phyloP scores from a whole-genome alignment of 2,797 vertebrate genomes.

The Ctenopoma multispine region DNA sequence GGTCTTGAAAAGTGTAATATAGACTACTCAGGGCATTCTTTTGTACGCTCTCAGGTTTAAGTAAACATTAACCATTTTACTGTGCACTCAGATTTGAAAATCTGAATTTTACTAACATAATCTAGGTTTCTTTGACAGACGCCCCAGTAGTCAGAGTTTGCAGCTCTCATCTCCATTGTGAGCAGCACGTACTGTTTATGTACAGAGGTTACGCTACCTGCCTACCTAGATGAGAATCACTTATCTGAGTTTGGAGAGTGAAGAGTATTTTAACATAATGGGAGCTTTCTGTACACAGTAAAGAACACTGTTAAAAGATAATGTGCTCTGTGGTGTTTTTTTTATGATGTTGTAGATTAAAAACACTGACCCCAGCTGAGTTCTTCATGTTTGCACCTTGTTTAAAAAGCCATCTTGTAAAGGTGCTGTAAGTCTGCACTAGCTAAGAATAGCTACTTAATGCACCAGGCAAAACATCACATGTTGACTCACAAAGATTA shows the following conservation, averaged over 20 bases:
- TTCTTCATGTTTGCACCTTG: too few relatives aligned
- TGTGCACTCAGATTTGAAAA: not conserved
- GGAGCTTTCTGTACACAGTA: constrained; percentile 16
- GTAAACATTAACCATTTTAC: not conserved
- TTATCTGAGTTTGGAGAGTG: constrained; percentile 18
- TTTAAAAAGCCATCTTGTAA: too few relatives aligned
- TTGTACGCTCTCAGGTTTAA: not conserved
- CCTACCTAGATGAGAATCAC: constrained; percentile 36
- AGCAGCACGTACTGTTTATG: constrained; percentile 19
- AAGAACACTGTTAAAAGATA: constrained; percentile 34
- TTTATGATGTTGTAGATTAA: too few relatives aligned
- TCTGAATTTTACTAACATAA: not conserved
- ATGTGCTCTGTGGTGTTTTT: constrained; percentile 39
- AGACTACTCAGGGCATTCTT: not conserved
- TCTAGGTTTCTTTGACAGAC: not conserved
- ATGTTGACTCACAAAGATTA: too few relatives aligned
- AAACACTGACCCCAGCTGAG: too few relatives aligned
- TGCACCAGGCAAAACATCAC: too few relatives aligned
- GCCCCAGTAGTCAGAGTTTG: not conserved
- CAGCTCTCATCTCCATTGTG: constrained; percentile 2
- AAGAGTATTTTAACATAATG: constrained; percentile 27
- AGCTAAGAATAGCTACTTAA: too few relatives aligned
- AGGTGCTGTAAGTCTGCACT: too few relatives aligned
- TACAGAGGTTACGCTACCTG: constrained; percentile 46
- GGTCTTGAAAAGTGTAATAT: too few relatives aligned